Percentiles rank a stretch among this genome's conserved stretches.
Evolutionary conservation across 92 coral and sea anemone species (phyloP).

Genomic region (Paramuricea clavata): DNA sequence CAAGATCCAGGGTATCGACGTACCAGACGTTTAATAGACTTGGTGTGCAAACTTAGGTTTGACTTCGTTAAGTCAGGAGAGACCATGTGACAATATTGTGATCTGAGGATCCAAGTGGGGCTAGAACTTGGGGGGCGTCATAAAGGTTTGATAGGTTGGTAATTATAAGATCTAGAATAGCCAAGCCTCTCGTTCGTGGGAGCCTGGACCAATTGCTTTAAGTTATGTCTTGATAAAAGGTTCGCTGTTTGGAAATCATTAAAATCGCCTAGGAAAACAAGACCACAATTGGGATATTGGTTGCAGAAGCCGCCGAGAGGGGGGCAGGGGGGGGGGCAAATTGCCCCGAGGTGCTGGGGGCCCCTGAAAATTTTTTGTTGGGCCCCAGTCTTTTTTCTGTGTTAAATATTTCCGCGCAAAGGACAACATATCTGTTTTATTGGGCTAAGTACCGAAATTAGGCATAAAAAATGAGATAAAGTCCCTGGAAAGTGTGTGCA

Average conservation of each 20-base stretch:
- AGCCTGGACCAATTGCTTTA: slow-evolving; percentile 26
- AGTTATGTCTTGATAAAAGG: background rate
- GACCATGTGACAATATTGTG: slow-evolving; percentile 11
- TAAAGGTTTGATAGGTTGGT: slow-evolving; percentile 7
- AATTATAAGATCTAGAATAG: slow-evolving; percentile 29
- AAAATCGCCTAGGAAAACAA: slow-evolving; percentile 1
- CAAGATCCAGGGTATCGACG: slow-evolving; percentile 52
- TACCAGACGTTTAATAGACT: slow-evolving; percentile 33
- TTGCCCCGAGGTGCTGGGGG: too few relatives aligned
- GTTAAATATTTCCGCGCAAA: too few relatives aligned
- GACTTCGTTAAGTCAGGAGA: background rate
- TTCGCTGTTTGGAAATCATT: background rate
- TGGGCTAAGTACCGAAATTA: too few relatives aligned
- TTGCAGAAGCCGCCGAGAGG: too few relatives aligned
- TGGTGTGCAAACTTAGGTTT: background rate
- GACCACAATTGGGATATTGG: slow-evolving; percentile 28
- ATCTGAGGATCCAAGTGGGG: slow-evolving; percentile 25
- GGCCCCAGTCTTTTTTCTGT: too few relatives aligned
- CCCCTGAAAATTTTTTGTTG: too few relatives aligned
- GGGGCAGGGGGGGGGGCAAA: too few relatives aligned
- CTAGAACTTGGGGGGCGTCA: background rate
- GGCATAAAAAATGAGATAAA: too few relatives aligned
- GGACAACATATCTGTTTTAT: too few relatives aligned
- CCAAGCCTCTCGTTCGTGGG: slow-evolving; percentile 20
- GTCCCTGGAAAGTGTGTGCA: too few relatives aligned